A percentile compares a stretch with the other conserved stretches of the same genome.
Conservation (phyloP, 2,797 vertebrate genomes). For the Tapirus indicus region DNA sequence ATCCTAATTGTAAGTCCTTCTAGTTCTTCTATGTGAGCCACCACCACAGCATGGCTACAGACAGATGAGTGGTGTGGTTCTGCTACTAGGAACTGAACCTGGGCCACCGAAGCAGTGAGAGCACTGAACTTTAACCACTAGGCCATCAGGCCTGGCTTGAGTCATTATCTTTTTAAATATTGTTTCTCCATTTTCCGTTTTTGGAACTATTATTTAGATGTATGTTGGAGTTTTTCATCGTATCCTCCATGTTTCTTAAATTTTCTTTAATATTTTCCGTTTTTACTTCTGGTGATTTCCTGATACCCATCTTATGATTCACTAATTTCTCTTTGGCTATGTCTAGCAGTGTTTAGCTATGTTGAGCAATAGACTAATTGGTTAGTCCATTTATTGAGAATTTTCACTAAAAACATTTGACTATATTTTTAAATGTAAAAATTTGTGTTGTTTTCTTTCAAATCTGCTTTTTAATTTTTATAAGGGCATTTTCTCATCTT, state of each 20-base stretch:
- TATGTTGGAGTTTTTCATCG: constrained; percentile 29
- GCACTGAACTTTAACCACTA: too few relatives aligned
- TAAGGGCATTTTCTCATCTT: constrained; percentile 31
- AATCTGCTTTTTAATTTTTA: constrained; percentile 36
- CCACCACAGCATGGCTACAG: too few relatives aligned
- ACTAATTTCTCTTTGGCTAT: constrained; percentile 53
- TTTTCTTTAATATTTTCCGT: constrained; percentile 41
- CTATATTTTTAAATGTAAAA: constrained; percentile 37
- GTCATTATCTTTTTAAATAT: constrained; percentile 45
- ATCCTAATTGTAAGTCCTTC: too few relatives aligned
- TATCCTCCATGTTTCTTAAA: constrained; percentile 21
- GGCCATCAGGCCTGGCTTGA: too few relatives aligned
- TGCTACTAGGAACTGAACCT: too few relatives aligned
- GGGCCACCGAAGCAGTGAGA: too few relatives aligned
- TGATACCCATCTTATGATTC: neutral
- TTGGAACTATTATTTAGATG: constrained; percentile 52
- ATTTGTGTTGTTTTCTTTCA: constrained; percentile 43
- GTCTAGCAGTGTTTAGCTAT: constrained; percentile 11
- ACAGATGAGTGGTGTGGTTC: too few relatives aligned
- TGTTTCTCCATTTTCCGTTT: constrained; percentile 51
- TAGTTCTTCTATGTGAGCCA: too few relatives aligned
- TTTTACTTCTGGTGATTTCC: constrained; percentile 37
- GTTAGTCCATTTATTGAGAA: constrained; percentile 33
- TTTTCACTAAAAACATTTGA: constrained; percentile 57
- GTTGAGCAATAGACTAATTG: neutral